Evolutionary conservation across 1,140 invertebrate genomes (phyloP), one percentile per base, ranked within the genome.

Genomic region (Protaetia brevitarsis): DNA sequence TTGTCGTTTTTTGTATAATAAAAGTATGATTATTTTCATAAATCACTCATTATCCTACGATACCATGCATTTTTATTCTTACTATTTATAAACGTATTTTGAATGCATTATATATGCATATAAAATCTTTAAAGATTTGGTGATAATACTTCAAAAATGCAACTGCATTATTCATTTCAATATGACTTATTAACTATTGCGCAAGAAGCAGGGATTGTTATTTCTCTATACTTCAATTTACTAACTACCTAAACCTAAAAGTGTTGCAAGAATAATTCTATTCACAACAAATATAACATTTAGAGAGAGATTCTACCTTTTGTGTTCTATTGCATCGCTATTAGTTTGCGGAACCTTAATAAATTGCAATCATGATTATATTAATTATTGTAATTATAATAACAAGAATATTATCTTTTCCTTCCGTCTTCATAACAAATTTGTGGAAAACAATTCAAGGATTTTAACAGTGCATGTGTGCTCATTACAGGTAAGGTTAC

Each of bases 271-370:
- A 19, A 23, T 45, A 45, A 16, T n/a, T 19, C 37, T 51, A 51
- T 8, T 19, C 13, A 23, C 41, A 51, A 51, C 31, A 34, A 34
- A 34, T 34, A 34, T 51, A 51, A 51, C 19, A 51, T 21, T 51
- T 19, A 51, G 13, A 51, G 41, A 45, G 37, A 51, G 41, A 51
- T 51, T 51, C 41, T 51, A 51, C 8, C 26, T 51, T 6, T 7
- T 51, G 41, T 51, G 41, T 51, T 51, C 41, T 51, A 51, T 51
- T 51, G 41, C 41, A 51, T 51, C 41, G n/a, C n/a, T n/a, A 23
- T 51, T 51, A 23, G 16, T 51, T 19, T 19, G 41, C 26, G 41
- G 41, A 51, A 51, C 41, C 26, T 51, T 16, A 51, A 19, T 51
- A 11, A 23, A 23, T 23, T 51, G 41, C 13, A 45, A 45, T 45